phyloP scores from a whole-genome alignment of 2,888 invertebrate genomes.

The Heteromurus nitidus region DNA sequence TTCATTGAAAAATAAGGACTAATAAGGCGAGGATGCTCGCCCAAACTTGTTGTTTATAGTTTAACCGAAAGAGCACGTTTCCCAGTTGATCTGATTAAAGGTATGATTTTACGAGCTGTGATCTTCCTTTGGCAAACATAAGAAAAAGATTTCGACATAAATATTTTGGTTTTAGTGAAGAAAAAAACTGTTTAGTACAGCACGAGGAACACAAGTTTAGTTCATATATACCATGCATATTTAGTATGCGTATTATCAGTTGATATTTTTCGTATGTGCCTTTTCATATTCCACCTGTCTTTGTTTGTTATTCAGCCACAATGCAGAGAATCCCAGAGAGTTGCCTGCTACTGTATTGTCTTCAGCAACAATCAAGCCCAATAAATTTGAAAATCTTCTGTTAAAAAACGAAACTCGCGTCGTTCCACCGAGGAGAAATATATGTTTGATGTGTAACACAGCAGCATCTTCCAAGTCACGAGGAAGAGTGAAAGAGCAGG shows the following conservation, averaged over 20 bases:
- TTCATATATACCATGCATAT: background rate
- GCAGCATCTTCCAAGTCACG: constrained; percentile 61
- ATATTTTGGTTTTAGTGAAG: too few species aligned
- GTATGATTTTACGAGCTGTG: background rate
- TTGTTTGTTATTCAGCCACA: constrained; percentile 16
- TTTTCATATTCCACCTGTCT: constrained; percentile 1
- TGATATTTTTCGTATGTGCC: too few species aligned
- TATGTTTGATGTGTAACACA: constrained; percentile 55
- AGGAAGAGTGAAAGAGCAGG: constrained; percentile 52
- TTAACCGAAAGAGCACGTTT: background rate
- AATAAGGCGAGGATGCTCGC: constrained; percentile 4
- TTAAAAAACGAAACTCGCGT: background rate
- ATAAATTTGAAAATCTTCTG: constrained; percentile 56
- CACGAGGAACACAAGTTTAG: background rate
- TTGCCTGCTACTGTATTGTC: constrained; percentile 63
- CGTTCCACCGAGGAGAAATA: background rate
- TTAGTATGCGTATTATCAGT: too few species aligned
- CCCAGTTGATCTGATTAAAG: constrained; percentile 43
- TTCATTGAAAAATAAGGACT: background rate
- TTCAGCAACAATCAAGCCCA: constrained; percentile 54
- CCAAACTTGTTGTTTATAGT: background rate
- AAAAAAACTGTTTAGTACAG: background rate
- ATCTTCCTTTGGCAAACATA: background rate
- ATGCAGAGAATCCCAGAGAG: constrained; percentile 1
- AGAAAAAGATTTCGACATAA: background rate